These are phyloP conservation scores for Agonum fuliginosum DNA, from an alignment of 2,888 invertebrate species.

Conservation along the genomic window DNA sequence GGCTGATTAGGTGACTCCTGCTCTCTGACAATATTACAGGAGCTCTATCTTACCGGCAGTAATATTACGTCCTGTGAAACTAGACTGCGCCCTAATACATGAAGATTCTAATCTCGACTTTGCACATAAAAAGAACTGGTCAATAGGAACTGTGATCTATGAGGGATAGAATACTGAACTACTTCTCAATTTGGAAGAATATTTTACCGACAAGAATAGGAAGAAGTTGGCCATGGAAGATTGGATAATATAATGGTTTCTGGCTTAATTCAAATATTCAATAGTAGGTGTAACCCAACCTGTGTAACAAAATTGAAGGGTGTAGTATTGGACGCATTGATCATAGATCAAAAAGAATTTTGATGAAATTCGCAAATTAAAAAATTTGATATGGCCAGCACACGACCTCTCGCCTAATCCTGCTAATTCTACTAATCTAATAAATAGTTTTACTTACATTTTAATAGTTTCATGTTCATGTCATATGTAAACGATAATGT, in stretches of 20 bases:
- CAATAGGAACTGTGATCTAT: slow-evolving; percentile 6
- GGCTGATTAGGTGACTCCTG: slow-evolving; percentile 66
- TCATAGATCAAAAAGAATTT: no score
- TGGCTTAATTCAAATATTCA: no score
- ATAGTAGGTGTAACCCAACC: no score
- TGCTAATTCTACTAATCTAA: no score
- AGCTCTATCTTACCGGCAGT: slow-evolving; percentile 61
- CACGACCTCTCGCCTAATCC: no score
- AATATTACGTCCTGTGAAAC: slow-evolving; percentile 17
- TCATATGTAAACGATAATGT: no score
- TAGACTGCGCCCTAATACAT: not conserved
- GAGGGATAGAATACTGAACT: not conserved
- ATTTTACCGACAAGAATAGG: not conserved
- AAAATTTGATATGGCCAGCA: no score
- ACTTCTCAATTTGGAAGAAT: not conserved
- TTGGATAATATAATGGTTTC: not conserved
- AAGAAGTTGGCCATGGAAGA: not conserved
- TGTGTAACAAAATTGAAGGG: no score
- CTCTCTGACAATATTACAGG: slow-evolving; percentile 65
- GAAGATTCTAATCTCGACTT: slow-evolving; percentile 26
- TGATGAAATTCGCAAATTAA: no score
- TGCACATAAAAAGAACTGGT: slow-evolving; percentile 2
- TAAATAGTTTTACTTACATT: no score
- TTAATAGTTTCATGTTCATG: no score
- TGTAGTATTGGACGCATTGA: no score